Evolutionary conservation across 2,797 vertebrate genomes (phyloP).

Genomic region (Gymnothorax reevesii): DNA sequence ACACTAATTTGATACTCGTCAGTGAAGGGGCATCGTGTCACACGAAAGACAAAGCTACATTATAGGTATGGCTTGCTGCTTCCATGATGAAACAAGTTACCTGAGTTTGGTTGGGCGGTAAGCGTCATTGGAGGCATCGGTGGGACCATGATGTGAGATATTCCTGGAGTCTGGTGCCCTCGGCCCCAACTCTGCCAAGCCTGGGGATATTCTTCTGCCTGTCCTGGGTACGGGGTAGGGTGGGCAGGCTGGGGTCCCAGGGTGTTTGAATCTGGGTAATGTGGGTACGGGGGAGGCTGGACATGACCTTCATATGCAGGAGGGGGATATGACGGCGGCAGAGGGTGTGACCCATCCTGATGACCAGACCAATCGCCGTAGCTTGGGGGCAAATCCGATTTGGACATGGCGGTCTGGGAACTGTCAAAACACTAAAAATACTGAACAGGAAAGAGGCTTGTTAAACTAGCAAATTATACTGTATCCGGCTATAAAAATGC

Average conservation of each 20-base stretch:
- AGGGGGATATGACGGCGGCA: conserved; percentile 47
- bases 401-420: conserved; percentile 66
- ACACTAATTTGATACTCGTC: too few species aligned
- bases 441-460: not conserved
- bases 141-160: conserved; percentile 58
- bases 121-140: conserved; percentile 56
- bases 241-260: conserved; percentile 55
- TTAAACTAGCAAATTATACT: not conserved
- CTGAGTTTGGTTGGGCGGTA: conserved; percentile 57
- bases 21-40: not conserved
- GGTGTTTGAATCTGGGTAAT: conserved; percentile 50
- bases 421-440: not conserved
- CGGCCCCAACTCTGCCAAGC: conserved; percentile 56
- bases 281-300: conserved; percentile 64
- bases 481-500: not conserved
- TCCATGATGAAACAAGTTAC: conserved; percentile 52
- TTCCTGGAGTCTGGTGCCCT: conserved; percentile 53
- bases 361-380: conserved; percentile 80
- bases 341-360: conserved; percentile 57
- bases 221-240: conserved; percentile 55
- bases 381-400: conserved; percentile 75
- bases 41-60: not conserved
- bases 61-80: not conserved
- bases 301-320: conserved; percentile 38
- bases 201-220: conserved; percentile 61